These are phyloP conservation scores for Phytoseiulus persimilis DNA, from an alignment of 2,888 invertebrate genomes.

Conservation along the genomic window DNA sequence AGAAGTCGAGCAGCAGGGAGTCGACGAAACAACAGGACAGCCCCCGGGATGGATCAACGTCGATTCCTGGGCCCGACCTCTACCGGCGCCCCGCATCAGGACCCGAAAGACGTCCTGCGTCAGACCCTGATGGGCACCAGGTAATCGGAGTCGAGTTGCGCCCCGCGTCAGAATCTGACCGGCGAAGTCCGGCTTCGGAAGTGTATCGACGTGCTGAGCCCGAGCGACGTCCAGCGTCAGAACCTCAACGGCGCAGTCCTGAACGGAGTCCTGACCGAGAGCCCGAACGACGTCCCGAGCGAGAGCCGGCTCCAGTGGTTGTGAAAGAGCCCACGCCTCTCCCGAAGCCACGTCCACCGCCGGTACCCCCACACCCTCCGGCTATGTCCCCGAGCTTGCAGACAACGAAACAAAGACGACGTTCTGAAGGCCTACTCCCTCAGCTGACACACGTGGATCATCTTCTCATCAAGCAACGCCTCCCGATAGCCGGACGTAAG, in stretches of 20 bases:
- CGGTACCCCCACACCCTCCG: slow-evolving; percentile 27
- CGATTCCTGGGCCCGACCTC: not conserved
- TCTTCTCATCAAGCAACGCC: slow-evolving; percentile 39
- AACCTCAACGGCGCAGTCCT: not conserved
- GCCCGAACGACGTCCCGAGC: not conserved
- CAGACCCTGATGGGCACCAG: not conserved
- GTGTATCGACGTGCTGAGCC: not conserved
- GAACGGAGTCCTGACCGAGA: not conserved
- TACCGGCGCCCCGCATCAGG: not conserved
- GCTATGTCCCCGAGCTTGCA: not conserved
- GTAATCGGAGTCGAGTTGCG: not conserved
- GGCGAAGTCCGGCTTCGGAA: not conserved
- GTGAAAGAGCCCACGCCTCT: not conserved
- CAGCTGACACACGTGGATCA: slow-evolving; percentile 36
- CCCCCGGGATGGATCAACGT: not conserved
- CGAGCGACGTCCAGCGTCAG: not conserved
- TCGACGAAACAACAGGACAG: not conserved
- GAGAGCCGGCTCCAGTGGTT: not conserved
- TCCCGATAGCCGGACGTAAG: slow-evolving; percentile 34
- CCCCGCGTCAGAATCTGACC: not conserved
- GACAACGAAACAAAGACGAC: slow-evolving; percentile 16
- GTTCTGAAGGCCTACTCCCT: slow-evolving; percentile 31
- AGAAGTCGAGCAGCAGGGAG: not conserved
- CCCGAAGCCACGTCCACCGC: slow-evolving; percentile 9
- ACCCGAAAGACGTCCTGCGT: not conserved